phyloP scores from a whole-genome alignment of 2,888 invertebrate genomes.

The Gymnocheta viridis region DNA sequence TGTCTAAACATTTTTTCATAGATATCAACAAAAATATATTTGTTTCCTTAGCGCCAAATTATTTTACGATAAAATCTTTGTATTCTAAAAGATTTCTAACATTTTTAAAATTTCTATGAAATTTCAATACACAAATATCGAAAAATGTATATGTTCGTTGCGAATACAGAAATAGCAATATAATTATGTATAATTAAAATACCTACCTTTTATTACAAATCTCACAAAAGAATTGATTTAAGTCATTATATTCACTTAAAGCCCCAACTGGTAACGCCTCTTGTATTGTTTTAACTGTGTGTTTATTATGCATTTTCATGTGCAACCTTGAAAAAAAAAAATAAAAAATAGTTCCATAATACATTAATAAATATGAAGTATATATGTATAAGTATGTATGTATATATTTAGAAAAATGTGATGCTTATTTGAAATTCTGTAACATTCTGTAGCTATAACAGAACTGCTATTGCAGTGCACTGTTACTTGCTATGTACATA shows the following conservation, averaged over 20 bases:
- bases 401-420: too few species aligned
- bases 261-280: conserved; percentile 78
- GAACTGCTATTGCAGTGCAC: too few species aligned
- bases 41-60: neutral
- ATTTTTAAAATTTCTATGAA: too few species aligned
- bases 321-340: conserved; percentile 84
- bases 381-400: too few species aligned
- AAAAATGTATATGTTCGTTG: too few species aligned
- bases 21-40: neutral
- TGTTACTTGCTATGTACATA: too few species aligned
- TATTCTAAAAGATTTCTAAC: too few species aligned
- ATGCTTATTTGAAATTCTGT: too few species aligned
- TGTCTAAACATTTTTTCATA: neutral
- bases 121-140: too few species aligned
- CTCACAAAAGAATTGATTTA: conserved; percentile 82
- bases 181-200: neutral
- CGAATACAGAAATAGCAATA: neutral
- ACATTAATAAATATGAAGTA: neutral
- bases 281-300: conserved; percentile 82
- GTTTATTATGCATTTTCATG: conserved; percentile 88
- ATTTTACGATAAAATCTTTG: too few species aligned
- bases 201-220: conserved; percentile 84
- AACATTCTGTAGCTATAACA: too few species aligned
- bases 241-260: conserved; percentile 77
- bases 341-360: neutral